These are phyloP conservation scores for Chromobotia macracanthus DNA, from an alignment of 2,797 vertebrate species.

Conservation along the genomic window DNA sequence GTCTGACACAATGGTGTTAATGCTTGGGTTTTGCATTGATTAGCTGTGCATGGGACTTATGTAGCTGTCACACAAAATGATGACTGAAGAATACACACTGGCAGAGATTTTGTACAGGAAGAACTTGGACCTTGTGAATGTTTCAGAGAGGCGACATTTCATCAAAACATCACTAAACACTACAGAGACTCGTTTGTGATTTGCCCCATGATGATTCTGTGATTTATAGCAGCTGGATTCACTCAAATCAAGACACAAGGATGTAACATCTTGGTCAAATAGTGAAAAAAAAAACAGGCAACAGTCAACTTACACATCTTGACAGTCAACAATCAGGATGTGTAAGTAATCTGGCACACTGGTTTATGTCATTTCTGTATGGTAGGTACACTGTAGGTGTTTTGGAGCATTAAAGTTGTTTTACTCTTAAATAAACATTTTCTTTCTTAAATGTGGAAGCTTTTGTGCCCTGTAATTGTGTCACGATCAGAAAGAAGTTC, in stretches of 20 bases:
- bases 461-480: conserved; percentile 1
- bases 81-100: background rate
- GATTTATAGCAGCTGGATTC: conserved; percentile 42
- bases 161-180: conserved; percentile 17
- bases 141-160: background rate
- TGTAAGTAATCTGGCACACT: conserved; percentile 71
- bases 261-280: conserved; percentile 75
- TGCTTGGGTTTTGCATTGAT: background rate
- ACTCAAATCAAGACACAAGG: conserved; percentile 60
- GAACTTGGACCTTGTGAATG: background rate
- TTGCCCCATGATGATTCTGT: conserved; percentile 15
- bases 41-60: background rate
- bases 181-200: conserved; percentile 22
- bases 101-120: background rate
- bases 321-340: conserved; percentile 63
- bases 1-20: conserved; percentile 1
- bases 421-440: background rate
- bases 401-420: background rate
- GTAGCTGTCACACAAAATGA: background rate
- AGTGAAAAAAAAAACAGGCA: conserved; percentile 54
- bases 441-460: background rate
- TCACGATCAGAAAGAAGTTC: background rate
- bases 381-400: background rate
- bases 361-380: conserved; percentile 60
- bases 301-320: conserved; percentile 74